Base-by-base conservation (phyloP, 37 sponge, comb jelly and placozoan genomes). In the Lycopodina hypogea region DNA sequence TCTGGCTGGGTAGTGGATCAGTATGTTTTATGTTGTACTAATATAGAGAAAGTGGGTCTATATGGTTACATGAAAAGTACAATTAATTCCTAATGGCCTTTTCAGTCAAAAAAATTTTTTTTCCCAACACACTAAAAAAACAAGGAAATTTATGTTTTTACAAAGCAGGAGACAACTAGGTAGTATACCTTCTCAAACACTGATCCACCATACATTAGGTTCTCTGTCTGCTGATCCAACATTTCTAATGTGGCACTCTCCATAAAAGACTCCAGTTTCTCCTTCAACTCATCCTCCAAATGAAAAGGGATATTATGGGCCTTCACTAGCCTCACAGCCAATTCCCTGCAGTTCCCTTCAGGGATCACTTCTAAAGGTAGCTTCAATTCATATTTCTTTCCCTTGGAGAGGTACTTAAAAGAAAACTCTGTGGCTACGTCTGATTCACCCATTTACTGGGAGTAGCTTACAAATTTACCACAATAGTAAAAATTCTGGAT, bases 261-360 rank as follows among this genome's bases (percentile, higher is more conserved):
- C 22, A 40, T 63, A 41, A 83, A 87, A 33, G 8, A 35, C 23
- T 59, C 39, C 56, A 91, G 65, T 28, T 83, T 60, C 19, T 50
- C 62, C 3, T 38, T 24, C 39, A 91, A 56, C 17, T 83, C 84
- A 9, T 78, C 76, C 45, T 91, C 76, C 63, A 92, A 50, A 61
- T 92, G 84, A n/a, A 41, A 74, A 3, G 93, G 93, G 1, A 92
- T 52, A 11, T 65, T 75, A 86, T 88, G 81, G 8, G 52, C 60
- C 19, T 42, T 72, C 26, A 92, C 75, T 14, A 83, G 77, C 50
- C 83, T 51, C 56, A 62, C 29, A n/a, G 75, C 75, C 24, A 67
- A 57, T 57, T 82, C 83, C 45, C 75, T 65, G 1, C 75, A 64
- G 51, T 62, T 38, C 18, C 29, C 56, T 6, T 42, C 7, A 56